Conservation (phyloP, 2,797 vertebrate species). For the Helicolenus hilgendorfi region DNA sequence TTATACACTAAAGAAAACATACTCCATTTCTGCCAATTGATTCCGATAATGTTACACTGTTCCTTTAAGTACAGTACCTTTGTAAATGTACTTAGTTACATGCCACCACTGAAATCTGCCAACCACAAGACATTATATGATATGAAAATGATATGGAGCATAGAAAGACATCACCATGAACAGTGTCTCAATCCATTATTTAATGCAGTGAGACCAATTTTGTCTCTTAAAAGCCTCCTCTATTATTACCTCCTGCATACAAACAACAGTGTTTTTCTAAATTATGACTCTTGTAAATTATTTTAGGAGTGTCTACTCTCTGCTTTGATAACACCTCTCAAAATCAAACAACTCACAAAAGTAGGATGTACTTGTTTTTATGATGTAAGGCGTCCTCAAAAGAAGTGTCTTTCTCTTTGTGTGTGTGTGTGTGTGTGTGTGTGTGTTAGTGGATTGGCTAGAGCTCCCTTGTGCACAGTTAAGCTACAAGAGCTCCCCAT, state of each 20-base stretch:
- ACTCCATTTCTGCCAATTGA: background rate
- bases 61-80: background rate
- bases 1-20: too few species aligned
- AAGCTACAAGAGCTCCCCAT: constrained; percentile 66
- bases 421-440: constrained; percentile 14
- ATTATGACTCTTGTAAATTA: constrained; percentile 34
- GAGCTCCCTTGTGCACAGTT: constrained; percentile 67
- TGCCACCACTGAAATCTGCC: constrained; percentile 27
- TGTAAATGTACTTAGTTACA: background rate
- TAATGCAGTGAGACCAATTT: background rate
- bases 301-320: constrained; percentile 18
- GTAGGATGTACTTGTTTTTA: background rate
- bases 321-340: constrained; percentile 28
- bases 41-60: background rate
- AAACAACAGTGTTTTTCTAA: constrained; percentile 3
- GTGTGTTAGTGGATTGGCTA: constrained; percentile 41
- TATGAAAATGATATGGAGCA: constrained; percentile 5
- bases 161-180: background rate
- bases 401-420: constrained; percentile 34
- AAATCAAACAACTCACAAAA: constrained; percentile 30
- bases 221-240: background rate
- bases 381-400: constrained; percentile 31
- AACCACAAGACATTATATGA: constrained; percentile 36
- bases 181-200: constrained; percentile 4
- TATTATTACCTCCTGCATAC: background rate